Evolutionary conservation across 1,140 invertebrate species (phyloP).

Genomic region (Orius laevigatus): DNA sequence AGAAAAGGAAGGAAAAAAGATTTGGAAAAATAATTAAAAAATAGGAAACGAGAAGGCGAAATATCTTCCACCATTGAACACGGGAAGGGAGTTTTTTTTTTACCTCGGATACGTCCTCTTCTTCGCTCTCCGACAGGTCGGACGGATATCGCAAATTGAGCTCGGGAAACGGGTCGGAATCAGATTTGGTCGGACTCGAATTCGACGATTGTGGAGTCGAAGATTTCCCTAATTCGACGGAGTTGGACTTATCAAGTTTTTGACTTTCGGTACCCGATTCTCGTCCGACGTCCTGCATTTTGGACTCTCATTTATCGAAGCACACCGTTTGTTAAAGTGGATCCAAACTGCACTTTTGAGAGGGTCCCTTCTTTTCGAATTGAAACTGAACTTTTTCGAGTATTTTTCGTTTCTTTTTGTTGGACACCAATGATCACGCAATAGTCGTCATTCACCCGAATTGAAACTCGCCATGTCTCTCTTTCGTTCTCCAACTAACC

Average conservation of each 20-base stretch:
- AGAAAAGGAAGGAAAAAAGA: too few species aligned
- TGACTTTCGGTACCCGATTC: conserved; percentile 51
- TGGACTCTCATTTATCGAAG: conserved; percentile 32
- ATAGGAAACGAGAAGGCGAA: background rate
- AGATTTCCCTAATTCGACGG: conserved; percentile 39
- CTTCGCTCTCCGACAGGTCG: conserved; percentile 80
- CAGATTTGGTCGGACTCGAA: conserved; percentile 53
- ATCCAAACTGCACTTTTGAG: background rate
- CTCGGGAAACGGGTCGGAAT: conserved; percentile 60
- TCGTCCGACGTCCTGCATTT: conserved; percentile 80
- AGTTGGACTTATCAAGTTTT: conserved; percentile 51
- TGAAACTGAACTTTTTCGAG: background rate
- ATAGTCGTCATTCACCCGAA: conserved; percentile 45
- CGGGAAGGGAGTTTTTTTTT: conserved; percentile 14
- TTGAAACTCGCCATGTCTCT: conserved; percentile 51
- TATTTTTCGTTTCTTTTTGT: background rate
- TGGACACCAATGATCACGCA: conserved; percentile 7
- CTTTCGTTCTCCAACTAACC: too few species aligned
- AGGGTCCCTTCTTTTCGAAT: background rate
- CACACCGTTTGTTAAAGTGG: conserved; percentile 24
- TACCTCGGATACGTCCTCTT: conserved; percentile 86
- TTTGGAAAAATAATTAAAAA: background rate
- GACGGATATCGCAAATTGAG: conserved; percentile 63
- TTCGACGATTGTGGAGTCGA: conserved; percentile 42
- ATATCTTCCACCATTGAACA: background rate